Conservation (phyloP, 2,888 invertebrate genomes). For the Cosmopolites sordidus region DNA sequence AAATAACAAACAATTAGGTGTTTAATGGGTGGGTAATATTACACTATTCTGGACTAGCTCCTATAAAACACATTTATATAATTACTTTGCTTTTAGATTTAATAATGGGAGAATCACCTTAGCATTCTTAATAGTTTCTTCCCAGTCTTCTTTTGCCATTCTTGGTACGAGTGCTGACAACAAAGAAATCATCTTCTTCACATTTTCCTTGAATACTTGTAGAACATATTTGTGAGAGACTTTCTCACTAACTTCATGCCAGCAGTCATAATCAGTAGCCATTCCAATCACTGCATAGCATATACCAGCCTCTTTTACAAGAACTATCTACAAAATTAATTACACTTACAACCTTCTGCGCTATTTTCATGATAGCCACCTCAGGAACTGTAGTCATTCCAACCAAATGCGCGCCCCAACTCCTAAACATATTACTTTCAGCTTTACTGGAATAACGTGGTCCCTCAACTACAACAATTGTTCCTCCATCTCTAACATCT, state of each 20-base stretch:
- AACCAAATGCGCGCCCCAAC: conserved; percentile 87
- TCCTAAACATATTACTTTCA: conserved; percentile 81
- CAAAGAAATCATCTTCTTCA: conserved; percentile 69
- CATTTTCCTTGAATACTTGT: conserved; percentile 72
- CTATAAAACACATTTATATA: not conserved
- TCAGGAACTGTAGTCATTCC: conserved; percentile 98
- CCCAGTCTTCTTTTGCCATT: conserved; percentile 71
- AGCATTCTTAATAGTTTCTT: conserved; percentile 54
- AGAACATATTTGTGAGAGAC: conserved; percentile 73
- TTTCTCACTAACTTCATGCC: conserved; percentile 70
- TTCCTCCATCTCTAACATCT: conserved; percentile 59
- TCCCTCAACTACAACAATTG: conserved; percentile 81
- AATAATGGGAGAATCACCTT: too few relatives aligned
- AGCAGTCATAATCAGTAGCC: conserved; percentile 98
- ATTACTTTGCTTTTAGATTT: too few relatives aligned
- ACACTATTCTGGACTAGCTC: conserved; percentile 5
- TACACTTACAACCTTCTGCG: too few relatives aligned
- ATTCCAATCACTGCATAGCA: conserved; percentile 89
- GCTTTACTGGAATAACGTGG: conserved; percentile 89
- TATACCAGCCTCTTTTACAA: conserved; percentile 93
- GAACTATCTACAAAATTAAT: conserved; percentile 62
- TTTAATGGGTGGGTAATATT: not conserved
- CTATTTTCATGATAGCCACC: too few relatives aligned
- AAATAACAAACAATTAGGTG: too few relatives aligned
- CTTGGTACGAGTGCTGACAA: conserved; percentile 66